Evolutionary conservation across 2,888 invertebrate species (phyloP).

Genomic region (Gnatocerus cornutus): DNA sequence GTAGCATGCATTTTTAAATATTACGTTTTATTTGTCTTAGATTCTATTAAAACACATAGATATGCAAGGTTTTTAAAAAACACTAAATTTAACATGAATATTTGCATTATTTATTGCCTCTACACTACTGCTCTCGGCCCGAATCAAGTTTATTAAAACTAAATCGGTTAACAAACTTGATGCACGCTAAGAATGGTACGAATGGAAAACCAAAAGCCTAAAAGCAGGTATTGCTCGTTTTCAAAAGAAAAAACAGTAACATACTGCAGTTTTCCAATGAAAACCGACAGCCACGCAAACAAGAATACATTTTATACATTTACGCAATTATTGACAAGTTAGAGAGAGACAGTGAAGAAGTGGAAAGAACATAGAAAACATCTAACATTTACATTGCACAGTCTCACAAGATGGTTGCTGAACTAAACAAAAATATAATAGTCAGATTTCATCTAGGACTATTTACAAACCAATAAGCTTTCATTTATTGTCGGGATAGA

Average conservation of each 20-base stretch:
- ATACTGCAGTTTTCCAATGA: conserved; percentile 1
- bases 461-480: conserved; percentile 1
- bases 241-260: conserved; percentile 30
- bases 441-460: conserved; percentile 21
- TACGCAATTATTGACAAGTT: conserved; percentile 58
- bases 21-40: conserved; percentile 34
- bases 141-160: conserved; percentile 47
- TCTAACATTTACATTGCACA: conserved; percentile 44
- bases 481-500: conserved; percentile 5
- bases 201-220: conserved; percentile 50
- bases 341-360: conserved; percentile 55
- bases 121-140: conserved; percentile 55
- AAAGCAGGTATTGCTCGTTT: conserved; percentile 54
- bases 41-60: conserved; percentile 54
- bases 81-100: conserved; percentile 55
- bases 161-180: conserved; percentile 41
- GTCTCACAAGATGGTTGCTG: conserved; percentile 3
- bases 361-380: conserved; percentile 45
- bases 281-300: conserved; percentile 32
- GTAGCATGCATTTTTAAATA: conserved; percentile 41
- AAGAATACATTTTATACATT: conserved; percentile 45
- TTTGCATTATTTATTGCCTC: conserved; percentile 59
- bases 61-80: conserved; percentile 58
- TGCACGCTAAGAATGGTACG: conserved; percentile 40
- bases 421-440: conserved; percentile 35